A percentile compares a stretch with the other conserved stretches of the same genome.
Conservation (phyloP, 1,140 invertebrate genomes). For the Zaprionus kolodkinae region DNA sequence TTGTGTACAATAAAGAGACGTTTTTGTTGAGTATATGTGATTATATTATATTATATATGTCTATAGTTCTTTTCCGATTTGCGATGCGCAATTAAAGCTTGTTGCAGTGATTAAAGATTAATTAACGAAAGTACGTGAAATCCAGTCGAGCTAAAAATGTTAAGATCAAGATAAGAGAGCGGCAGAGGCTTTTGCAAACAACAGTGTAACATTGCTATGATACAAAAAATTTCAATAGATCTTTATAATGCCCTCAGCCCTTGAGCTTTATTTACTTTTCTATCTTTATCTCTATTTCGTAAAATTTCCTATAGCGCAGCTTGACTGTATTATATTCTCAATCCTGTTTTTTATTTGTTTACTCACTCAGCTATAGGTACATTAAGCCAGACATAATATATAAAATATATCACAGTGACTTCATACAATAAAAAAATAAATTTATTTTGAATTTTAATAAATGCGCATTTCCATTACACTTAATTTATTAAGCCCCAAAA, state of each 20-base stretch:
- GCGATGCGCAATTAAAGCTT: background rate
- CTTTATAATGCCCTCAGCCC: too few species aligned
- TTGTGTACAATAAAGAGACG: constrained; percentile 52
- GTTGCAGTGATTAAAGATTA: background rate
- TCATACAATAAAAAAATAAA: background rate
- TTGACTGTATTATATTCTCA: background rate
- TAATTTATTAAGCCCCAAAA: background rate
- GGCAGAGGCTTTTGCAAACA: background rate
- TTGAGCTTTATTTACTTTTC: too few species aligned
- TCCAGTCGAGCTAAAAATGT: background rate
- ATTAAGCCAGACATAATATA: background rate
- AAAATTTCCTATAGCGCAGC: background rate
- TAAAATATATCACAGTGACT: background rate
- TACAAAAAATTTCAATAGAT: too few species aligned
- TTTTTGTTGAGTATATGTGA: constrained; percentile 37
- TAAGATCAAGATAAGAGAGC: background rate
- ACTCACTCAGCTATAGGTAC: background rate
- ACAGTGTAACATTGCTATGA: background rate
- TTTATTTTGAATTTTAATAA: background rate
- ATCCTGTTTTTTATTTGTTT: background rate
- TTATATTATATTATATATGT: too few species aligned
- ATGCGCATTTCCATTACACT: background rate
- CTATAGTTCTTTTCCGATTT: background rate
- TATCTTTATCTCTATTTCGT: too few species aligned
- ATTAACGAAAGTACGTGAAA: constrained; percentile 1